phyloP scores from a whole-genome alignment of 1,140 invertebrate genomes.

The Armadillidium nasatum region DNA sequence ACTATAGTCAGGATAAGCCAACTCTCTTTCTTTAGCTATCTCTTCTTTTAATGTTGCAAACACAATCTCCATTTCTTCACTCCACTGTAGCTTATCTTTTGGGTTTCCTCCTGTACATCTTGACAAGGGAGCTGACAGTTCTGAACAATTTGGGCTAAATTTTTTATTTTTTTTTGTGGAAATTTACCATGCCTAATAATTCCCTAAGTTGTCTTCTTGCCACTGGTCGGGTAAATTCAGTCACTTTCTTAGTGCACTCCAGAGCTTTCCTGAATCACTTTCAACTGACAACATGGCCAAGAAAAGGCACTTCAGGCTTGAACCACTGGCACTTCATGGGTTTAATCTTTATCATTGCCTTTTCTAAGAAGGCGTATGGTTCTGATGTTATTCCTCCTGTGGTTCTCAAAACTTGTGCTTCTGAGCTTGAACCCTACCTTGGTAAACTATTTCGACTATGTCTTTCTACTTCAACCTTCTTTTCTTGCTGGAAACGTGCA shows the following conservation, averaged over 20 bases:
- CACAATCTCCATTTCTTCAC: background rate
- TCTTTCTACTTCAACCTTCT: no score
- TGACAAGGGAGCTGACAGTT: background rate
- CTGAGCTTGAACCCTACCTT: no score
- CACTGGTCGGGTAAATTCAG: background rate
- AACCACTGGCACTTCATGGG: slow-evolving; percentile 18
- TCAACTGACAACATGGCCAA: background rate
- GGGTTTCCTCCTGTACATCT: slow-evolving; percentile 1
- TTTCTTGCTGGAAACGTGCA: no score
- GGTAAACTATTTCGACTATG: no score
- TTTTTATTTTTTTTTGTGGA: slow-evolving; percentile 17
- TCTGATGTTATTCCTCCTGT: no score
- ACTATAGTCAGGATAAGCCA: slow-evolving; percentile 23
- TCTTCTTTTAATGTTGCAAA: slow-evolving; percentile 3
- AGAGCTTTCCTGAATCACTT: slow-evolving; percentile 9
- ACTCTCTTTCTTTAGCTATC: background rate
- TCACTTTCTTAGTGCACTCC: background rate
- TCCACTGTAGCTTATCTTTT: background rate
- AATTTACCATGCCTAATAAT: slow-evolving; percentile 16
- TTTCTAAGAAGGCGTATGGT: no score
- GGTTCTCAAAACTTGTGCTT: no score
- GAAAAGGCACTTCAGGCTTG: background rate
- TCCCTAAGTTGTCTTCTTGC: background rate
- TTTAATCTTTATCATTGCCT: slow-evolving; percentile 17
- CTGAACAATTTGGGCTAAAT: slow-evolving; percentile 12